These are phyloP conservation scores for Nylanderia fulva DNA, from an alignment of 1,140 invertebrate species.

Conservation along the genomic window DNA sequence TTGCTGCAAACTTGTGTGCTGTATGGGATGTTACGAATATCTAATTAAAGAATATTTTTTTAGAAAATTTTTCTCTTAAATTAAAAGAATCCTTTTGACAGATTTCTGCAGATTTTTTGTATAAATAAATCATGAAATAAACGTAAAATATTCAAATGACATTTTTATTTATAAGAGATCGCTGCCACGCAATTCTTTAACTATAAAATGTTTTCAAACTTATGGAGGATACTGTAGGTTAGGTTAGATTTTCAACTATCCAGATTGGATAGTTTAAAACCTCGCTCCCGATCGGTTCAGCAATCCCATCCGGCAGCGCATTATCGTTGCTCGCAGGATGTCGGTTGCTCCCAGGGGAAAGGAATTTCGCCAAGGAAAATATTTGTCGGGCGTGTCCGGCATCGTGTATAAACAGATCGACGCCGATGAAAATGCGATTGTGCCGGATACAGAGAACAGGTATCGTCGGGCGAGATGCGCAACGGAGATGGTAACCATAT, in stretches of 20 bases:
- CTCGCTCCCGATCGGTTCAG: constrained; percentile 60
- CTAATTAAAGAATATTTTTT: no score
- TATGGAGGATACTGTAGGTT: background rate
- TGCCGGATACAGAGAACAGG: constrained; percentile 53
- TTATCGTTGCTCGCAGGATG: constrained; percentile 70
- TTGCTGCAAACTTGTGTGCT: no score
- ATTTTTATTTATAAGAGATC: no score
- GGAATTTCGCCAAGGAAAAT: constrained; percentile 83
- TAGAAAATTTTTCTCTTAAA: no score
- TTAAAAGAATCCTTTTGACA: no score
- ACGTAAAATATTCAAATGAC: no score
- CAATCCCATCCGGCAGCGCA: constrained; percentile 80
- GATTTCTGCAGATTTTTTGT: no score
- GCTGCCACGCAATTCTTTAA: no score
- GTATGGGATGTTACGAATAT: no score
- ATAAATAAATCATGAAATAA: no score
- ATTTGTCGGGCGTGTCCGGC: constrained; percentile 84
- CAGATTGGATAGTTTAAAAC: constrained; percentile 56
- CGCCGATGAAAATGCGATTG: constrained; percentile 70
- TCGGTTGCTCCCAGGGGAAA: constrained; percentile 62
- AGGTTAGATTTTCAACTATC: no score
- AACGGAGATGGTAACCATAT: constrained; percentile 23
- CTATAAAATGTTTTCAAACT: no score
- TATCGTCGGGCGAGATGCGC: constrained; percentile 20
- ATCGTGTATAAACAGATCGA: constrained; percentile 84